Evolutionary conservation across 1,140 invertebrate species (phyloP), one percentile per base, ranked within the genome.

Genomic region (Drosophila chauvacae): DNA sequence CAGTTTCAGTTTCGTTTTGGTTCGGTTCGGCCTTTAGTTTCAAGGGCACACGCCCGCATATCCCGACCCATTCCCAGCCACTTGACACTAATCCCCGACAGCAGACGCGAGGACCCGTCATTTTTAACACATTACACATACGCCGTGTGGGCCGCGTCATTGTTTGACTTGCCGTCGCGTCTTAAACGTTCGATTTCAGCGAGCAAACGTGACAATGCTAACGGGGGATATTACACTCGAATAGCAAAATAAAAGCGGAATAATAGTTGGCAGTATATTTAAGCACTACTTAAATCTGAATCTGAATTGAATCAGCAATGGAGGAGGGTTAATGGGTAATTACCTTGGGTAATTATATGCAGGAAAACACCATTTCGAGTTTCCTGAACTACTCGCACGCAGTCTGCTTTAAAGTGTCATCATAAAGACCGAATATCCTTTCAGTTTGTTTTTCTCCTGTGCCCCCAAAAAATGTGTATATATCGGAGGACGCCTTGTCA

Each of bases 111-210:
- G 62, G 50, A 70, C 62, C 28, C 45, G 55, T 86, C 83, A 86
- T 86, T 86, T 86, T 85, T 87, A 77, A 77, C 58, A 70, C 75
- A 78, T 75, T 75, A 78, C 76, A 71, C 76, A 78, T 78, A 78
- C 76, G 76, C 75, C 75, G 65, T 58, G 73, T 78, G 65, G 35
- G 72, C 45, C 63, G 42, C 48, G 20, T 53, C 73, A 51, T 68
- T 77, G 73, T 77, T 77, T 64, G 59, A 48, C 72, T 45, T 44
- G 26, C 62, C 35, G 41, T 76, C 72, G 74, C 62, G 16, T 37
- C 56, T 53, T 77, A 77, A 77, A 70, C 65, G 76, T 78, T 78
- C 76, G 65, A 78, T 78, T 71, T 71, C 45, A 58, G 26, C 13
- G 45, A 47, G 51, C 50, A 66, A 83, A 87, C 83, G 83, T 87